Evolutionary conservation across 2,888 invertebrate species (phyloP), one percentile per base, ranked within the genome.

Genomic region (Conistra vaccinii): DNA sequence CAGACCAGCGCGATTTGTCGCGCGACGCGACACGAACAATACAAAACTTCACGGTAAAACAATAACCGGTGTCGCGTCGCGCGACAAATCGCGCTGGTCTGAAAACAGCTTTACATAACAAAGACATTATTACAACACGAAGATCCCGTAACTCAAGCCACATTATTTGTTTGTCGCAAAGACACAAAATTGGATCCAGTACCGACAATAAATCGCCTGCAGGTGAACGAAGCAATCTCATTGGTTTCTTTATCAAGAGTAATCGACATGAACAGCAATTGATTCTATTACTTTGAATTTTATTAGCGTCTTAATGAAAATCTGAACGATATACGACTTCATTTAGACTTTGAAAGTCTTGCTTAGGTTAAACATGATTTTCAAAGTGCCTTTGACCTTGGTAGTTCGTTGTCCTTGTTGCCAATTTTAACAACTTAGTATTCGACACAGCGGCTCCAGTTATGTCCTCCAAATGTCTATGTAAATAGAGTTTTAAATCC

Each of bases 141-240:
- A 58, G 29, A 53, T 3, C 29, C 14, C 2, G 5, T 51, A 61
- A 81, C 14, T 57, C 23, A 26, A 57, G 55, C 14, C 20, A 73
- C 23, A 51, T 61, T 35, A 60, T 65, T 79, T 48, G 32, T 51
- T 67, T 29, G 55, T 45, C 51, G 55, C 48, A 42, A 58, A 55
- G 39, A 29, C 48, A 68, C 72, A 45, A 66, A 69, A 87, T 85
- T 78, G 67, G 76, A 70, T 78, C 62, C 73, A 71, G 76, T 83
- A 87, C 85, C 77, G 85, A 73, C 85, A 45, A 88, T 90, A 83
- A 86, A 88, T 91, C 83, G 81, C 71, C 12, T 69, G 75, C 86
- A 87, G 85, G 87, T 88, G 62, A 85, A 85, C 69, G 57, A 65
- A 81, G 77, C 76, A 60, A 69, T 58, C 61, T 60, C 42, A 81